phyloP scores from a whole-genome alignment of 2,888 invertebrate species.

The Clistopyga incitator region DNA sequence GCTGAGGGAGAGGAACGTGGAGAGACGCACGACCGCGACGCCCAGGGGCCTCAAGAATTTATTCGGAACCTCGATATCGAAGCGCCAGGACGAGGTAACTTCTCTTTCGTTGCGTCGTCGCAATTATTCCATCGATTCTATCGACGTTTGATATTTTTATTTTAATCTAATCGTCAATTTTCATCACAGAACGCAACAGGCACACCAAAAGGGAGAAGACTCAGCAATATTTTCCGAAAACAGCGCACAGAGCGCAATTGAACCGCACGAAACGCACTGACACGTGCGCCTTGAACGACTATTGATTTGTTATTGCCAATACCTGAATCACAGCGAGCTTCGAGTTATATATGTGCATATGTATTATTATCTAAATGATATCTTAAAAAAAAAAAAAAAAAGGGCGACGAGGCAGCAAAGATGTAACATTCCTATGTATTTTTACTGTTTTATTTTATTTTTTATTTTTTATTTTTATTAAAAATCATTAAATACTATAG shows the following conservation, averaged over 20 bases:
- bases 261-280: not conserved
- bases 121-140: not conserved
- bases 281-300: not conserved
- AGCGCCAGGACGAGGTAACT: conserved; percentile 80
- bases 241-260: conserved; percentile 67
- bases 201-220: conserved; percentile 76
- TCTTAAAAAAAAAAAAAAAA: not conserved
- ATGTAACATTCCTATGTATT: conserved; percentile 48
- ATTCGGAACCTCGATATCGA: conserved; percentile 73
- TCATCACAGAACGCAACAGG: conserved; percentile 71
- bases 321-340: not conserved
- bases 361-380: conserved; percentile 2
- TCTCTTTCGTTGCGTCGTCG: not conserved
- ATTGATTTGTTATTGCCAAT: conserved; percentile 3
- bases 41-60: conserved; percentile 78
- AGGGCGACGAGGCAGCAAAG: not conserved
- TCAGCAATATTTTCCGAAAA: conserved; percentile 79
- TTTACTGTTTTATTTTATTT: conserved; percentile 43
- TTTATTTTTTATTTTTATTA: conserved; percentile 70
- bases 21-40: conserved; percentile 77
- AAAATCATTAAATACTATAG: conserved; percentile 75
- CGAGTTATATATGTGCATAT: conserved; percentile 10
- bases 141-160: not conserved
- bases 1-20: conserved; percentile 78
- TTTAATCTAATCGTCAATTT: conserved; percentile 13